Conservation (phyloP, 2,888 invertebrate species). For the Cheilosia vernalis region DNA sequence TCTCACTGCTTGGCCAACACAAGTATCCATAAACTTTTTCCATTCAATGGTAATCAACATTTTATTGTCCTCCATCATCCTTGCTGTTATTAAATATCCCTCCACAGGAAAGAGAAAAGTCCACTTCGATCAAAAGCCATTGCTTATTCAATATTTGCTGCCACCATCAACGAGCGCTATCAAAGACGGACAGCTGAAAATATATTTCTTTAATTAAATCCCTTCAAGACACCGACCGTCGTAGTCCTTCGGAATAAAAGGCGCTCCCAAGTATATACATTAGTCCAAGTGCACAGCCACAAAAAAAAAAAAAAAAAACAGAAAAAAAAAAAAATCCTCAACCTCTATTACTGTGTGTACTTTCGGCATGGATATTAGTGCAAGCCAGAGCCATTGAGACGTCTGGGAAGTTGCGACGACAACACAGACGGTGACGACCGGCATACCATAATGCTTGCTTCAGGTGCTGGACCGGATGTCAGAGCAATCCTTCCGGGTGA, state of each 20-base stretch:
- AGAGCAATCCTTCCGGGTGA: slow-evolving; percentile 68
- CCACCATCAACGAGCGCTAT: slow-evolving; percentile 34
- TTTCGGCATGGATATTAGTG: slow-evolving; percentile 67
- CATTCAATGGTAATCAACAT: not conserved
- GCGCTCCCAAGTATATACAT: slow-evolving; percentile 64
- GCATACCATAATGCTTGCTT: slow-evolving; percentile 26
- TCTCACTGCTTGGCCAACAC: too few species aligned
- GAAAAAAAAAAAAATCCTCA: slow-evolving; percentile 31
- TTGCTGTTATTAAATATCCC: not conserved
- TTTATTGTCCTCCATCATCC: not conserved
- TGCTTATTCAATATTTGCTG: slow-evolving; percentile 60
- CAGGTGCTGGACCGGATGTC: slow-evolving; percentile 71
- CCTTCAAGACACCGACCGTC: slow-evolving; percentile 56
- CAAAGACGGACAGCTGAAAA: slow-evolving; percentile 22
- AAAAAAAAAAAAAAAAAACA: slow-evolving; percentile 25
- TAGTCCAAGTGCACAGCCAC: slow-evolving; percentile 59
- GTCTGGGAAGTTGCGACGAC: slow-evolving; percentile 72
- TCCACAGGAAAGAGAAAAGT: not conserved
- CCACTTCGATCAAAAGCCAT: slow-evolving; percentile 39
- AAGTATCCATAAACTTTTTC: too few species aligned
- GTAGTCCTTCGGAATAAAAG: slow-evolving; percentile 24
- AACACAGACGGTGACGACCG: slow-evolving; percentile 20
- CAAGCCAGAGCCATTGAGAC: slow-evolving; percentile 64
- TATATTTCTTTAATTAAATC: slow-evolving; percentile 69
- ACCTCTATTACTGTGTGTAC: slow-evolving; percentile 65